phyloP scores from a whole-genome alignment of 2,797 vertebrate genomes.

The Hypotaenidia philippensis region DNA sequence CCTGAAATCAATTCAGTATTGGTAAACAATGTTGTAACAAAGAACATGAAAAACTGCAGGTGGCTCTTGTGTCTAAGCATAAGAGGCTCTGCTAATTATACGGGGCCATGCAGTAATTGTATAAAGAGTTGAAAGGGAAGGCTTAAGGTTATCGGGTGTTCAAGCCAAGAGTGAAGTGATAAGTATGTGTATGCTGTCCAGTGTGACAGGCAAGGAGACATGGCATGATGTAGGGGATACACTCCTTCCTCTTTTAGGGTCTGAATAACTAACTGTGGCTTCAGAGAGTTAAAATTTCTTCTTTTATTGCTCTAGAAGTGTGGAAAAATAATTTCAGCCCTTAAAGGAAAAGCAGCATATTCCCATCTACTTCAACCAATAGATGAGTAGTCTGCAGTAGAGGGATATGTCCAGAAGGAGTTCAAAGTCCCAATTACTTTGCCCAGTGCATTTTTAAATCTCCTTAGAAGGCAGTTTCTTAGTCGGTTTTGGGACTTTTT shows the following conservation, averaged over 20 bases:
- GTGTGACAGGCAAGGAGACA: background rate
- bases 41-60: background rate
- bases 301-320: background rate
- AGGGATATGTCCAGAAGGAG: background rate
- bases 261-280: background rate
- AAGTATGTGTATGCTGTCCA: background rate
- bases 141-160: background rate
- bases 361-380: background rate
- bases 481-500: background rate
- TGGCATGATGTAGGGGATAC: too few relatives aligned
- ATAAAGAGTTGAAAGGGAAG: background rate
- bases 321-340: background rate
- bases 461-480: background rate
- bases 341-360: background rate
- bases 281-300: background rate
- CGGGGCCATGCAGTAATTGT: background rate
- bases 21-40: fast-evolving
- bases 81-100: background rate
- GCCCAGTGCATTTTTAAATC: background rate
- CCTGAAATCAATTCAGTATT: background rate
- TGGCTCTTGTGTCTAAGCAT: background rate
- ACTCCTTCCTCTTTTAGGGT: background rate
- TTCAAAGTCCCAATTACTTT: background rate
- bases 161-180: background rate
- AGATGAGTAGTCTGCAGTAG: background rate